Evolutionary conservation across 2,797 vertebrate genomes (phyloP), one percentile per base, ranked within the genome.

Genomic region (Nasua narica): DNA sequence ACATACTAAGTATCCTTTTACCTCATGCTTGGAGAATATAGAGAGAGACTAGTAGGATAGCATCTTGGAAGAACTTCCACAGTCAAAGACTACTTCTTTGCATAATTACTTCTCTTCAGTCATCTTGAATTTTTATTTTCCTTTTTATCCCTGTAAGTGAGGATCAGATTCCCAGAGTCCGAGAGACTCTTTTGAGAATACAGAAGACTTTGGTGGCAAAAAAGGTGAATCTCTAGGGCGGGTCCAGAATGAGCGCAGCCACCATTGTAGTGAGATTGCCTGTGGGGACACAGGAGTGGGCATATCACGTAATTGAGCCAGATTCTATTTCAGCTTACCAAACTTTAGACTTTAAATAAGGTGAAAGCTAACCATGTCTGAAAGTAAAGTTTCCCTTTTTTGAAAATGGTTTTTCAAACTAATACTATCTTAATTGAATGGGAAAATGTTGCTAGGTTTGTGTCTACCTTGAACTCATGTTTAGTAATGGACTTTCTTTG

Each of bases 341-440:
- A 23, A 76, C 62, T 95, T 32, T 29, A 87, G 27, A 37, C 25
- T 50, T 82, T 21, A 72, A 62, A 29, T 32, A 79, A 29, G n/a
- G 90, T 91, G 27, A 88, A 89, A 83, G 27, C 29, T 85, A 87
- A 69, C 32, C 40, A 13, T 78, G 54, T 62, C 13, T 72, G 43
- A 76, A 94, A 96, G 25, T 76, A 54, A 25, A 82, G 19, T 58
- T 92, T 92, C 62, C 97, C n/a, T 69, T 37, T 84, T 93, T 52
- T 58, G 32, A 76, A 89, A 85, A 72, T 46, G 48, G 21, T 50
- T 87, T 93, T 95, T 79, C 48, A 82, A 72, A 84, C 11, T 77
- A 81, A 16, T 86, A 50, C 2, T 81, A 32, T 52, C 25, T 93
- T 77, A 85, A 52, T 29, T 62, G 78, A 94, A 79, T 67, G 29